phyloP scores from a whole-genome alignment of 2,888 invertebrate genomes.

The Tolmerus cingulatus region DNA sequence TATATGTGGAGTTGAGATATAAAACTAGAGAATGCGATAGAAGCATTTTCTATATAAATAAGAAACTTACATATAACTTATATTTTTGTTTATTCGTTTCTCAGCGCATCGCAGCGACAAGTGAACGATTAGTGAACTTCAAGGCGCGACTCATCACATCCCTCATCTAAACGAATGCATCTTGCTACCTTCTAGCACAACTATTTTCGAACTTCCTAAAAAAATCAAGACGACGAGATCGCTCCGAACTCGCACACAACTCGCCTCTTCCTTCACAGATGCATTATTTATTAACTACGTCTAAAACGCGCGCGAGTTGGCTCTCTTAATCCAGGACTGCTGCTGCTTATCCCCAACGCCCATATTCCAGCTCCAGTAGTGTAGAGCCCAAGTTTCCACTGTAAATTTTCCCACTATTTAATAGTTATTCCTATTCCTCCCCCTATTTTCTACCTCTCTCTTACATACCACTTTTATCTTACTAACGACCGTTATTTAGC shows the following conservation, averaged over 20 bases:
- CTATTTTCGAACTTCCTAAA: background rate
- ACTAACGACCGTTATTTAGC: conserved; percentile 2
- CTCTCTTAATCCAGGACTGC: background rate
- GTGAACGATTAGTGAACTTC: conserved; percentile 92
- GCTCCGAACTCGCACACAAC: background rate
- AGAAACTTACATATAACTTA: background rate
- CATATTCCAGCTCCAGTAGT: background rate
- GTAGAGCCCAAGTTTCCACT: background rate
- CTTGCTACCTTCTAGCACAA: conserved; percentile 23
- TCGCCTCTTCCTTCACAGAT: conserved; percentile 5
- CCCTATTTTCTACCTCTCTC: background rate
- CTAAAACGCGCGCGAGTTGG: background rate
- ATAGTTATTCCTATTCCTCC: background rate
- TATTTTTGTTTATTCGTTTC: conserved; percentile 54
- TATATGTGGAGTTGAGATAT: too few relatives aligned
- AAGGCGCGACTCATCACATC: conserved; percentile 90
- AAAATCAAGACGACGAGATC: background rate
- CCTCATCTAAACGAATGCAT: conserved; percentile 73
- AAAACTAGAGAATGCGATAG: too few relatives aligned
- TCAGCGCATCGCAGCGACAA: conserved; percentile 84
- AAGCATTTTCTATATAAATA: too few relatives aligned
- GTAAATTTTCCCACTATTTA: background rate
- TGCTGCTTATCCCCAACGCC: background rate
- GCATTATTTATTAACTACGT: conserved; percentile 36
- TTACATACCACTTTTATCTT: background rate